Evolutionary conservation across 2,888 invertebrate species (phyloP).

Genomic region (Actias luna): DNA sequence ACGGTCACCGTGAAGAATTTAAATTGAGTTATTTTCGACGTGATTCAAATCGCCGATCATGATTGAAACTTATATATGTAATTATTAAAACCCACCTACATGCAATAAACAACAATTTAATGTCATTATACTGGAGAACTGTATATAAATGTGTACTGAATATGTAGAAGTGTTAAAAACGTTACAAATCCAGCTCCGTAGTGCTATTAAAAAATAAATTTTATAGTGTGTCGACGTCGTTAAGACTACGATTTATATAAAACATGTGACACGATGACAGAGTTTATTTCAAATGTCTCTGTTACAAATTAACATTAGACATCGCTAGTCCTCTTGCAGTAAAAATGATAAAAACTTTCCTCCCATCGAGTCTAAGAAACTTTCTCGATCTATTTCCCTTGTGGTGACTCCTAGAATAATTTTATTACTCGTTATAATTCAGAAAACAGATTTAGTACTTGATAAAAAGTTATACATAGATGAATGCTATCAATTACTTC

Average conservation of each 20-base stretch:
- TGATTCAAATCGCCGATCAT: conserved; percentile 19
- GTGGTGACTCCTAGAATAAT: background rate
- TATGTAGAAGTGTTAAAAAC: conserved; percentile 52
- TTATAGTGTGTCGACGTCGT: conserved; percentile 66
- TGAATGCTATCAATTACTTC: no score
- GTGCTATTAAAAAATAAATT: conserved; percentile 64
- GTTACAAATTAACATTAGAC: conserved; percentile 58
- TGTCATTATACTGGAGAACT: conserved; percentile 38
- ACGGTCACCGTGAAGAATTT: conserved; percentile 17
- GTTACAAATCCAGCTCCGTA: conserved; percentile 53
- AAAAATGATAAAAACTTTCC: conserved; percentile 35
- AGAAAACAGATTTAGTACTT: background rate
- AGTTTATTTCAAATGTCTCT: conserved; percentile 54
- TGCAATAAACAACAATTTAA: conserved; percentile 39
- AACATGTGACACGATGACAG: conserved; percentile 66
- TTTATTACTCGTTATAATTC: conserved; percentile 2
- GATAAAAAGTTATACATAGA: background rate
- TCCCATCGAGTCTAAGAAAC: conserved; percentile 6
- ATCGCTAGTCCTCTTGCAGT: conserved; percentile 33
- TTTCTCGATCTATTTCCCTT: conserved; percentile 6
- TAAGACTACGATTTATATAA: conserved; percentile 66
- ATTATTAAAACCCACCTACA: conserved; percentile 34
- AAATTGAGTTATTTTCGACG: conserved; percentile 19
- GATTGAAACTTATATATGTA: conserved; percentile 22
- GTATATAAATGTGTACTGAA: conserved; percentile 45